phyloP scores from a whole-genome alignment of 2,888 invertebrate species.

The Microctonus brassicae region DNA sequence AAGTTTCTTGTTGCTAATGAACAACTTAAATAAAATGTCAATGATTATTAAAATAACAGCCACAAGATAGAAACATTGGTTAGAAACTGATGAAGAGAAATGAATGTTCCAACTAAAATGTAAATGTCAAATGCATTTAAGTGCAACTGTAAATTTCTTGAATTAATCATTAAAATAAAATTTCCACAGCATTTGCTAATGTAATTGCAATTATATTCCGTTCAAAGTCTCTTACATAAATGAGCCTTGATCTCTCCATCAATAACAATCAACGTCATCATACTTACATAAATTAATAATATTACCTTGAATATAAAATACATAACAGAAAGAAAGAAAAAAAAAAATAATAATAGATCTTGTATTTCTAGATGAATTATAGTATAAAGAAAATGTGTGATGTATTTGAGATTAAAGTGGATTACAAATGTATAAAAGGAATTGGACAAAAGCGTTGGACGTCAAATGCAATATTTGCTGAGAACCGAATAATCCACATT shows the following conservation, averaged over 20 bases:
- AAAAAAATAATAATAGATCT: too few species aligned
- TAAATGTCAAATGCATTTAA: not conserved
- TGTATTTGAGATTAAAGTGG: not conserved
- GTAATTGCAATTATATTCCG: not conserved
- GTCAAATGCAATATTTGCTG: conserved; percentile 10
- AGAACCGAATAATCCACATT: conserved; percentile 27
- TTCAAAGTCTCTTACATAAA: not conserved
- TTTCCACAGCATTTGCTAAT: too few species aligned
- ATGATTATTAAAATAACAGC: not conserved
- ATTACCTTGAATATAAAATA: too few species aligned
- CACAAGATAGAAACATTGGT: not conserved
- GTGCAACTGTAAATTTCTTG: not conserved
- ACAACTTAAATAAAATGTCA: not conserved
- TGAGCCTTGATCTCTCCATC: too few species aligned
- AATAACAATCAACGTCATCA: too few species aligned
- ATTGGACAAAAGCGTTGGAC: conserved; percentile 10
- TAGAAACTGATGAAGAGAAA: not conserved
- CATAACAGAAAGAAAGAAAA: too few species aligned
- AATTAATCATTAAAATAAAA: too few species aligned
- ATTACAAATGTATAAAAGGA: conserved; percentile 17
- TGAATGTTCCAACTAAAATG: not conserved
- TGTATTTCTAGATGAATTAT: too few species aligned
- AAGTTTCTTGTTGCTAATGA: not conserved
- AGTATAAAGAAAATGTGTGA: not conserved
- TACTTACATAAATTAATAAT: too few species aligned